Percentiles rank a stretch among this genome's conserved stretches.
Evolutionary conservation across 1,140 invertebrate species (phyloP).

Genomic region (Calosoma granatense): DNA sequence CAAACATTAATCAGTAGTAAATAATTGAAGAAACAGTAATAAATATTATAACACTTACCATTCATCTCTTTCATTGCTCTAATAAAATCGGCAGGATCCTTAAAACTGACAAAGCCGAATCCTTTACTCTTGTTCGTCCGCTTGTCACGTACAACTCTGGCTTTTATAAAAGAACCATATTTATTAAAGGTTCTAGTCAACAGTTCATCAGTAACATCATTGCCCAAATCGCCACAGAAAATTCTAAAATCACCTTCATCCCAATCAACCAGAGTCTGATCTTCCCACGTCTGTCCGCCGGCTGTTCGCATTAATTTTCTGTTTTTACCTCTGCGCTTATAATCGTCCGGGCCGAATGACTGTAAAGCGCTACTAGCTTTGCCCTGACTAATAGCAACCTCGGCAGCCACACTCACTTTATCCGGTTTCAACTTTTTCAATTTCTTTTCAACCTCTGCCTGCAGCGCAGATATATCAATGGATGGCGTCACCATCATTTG

Average conservation of each 20-base stretch:
- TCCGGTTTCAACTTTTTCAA: constrained; percentile 55
- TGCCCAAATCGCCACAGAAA: constrained; percentile 98
- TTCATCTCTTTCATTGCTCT: constrained; percentile 99
- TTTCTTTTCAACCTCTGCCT: constrained; percentile 53
- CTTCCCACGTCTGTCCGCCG: constrained; percentile 91
- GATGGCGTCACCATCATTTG: constrained; percentile 34
- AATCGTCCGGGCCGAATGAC: constrained; percentile 35
- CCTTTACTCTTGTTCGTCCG: constrained; percentile 97
- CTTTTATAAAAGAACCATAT: constrained; percentile 88
- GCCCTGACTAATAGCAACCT: constrained; percentile 38
- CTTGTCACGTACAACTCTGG: constrained; percentile 94
- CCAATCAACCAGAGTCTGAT: constrained; percentile 84
- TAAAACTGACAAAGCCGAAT: constrained; percentile 98
- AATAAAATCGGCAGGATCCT: constrained; percentile 95
- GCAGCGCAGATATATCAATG: constrained; percentile 49
- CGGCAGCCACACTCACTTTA: constrained; percentile 41
- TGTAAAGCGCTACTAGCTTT: constrained; percentile 45
- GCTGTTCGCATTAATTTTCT: constrained; percentile 76
- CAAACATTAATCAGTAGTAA: no score
- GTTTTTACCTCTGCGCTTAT: constrained; percentile 48
- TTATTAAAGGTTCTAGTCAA: constrained; percentile 87
- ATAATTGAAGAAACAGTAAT: constrained; percentile 11
- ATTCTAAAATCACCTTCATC: constrained; percentile 94
- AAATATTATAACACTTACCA: constrained; percentile 43
- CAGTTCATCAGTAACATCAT: constrained; percentile 97